Percentiles rank a stretch among this genome's conserved stretches.
phyloP scores from a whole-genome alignment of 2,888 invertebrate species.

The Clepsis dumicolana region DNA sequence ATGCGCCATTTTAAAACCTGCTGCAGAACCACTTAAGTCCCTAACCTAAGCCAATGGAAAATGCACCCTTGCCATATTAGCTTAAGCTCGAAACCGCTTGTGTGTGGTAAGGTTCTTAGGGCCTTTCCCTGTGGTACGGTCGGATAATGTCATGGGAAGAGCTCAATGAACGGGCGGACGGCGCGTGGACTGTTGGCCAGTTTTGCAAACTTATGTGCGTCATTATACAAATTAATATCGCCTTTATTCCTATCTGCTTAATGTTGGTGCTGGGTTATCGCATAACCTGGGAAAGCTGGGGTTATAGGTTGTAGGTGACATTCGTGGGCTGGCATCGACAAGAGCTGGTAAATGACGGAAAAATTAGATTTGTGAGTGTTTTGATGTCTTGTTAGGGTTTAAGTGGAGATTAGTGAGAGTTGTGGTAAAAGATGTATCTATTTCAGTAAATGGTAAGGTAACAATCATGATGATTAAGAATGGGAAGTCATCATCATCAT shows the following conservation, averaged over 20 bases:
- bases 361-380: constrained; percentile 23
- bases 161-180: constrained; percentile 85
- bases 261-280: constrained; percentile 47
- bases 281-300: constrained; percentile 48
- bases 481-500: too few species aligned
- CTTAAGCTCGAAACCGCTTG: constrained; percentile 44
- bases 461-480: too few species aligned
- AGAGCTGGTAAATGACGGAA: constrained; percentile 59
- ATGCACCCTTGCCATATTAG: background rate
- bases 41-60: constrained; percentile 22
- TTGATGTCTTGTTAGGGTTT: constrained; percentile 11
- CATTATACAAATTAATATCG: constrained; percentile 59
- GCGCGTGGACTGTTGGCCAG: constrained; percentile 82
- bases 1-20: constrained; percentile 75
- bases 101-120: constrained; percentile 50
- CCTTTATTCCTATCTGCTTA: constrained; percentile 55
- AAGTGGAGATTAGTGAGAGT: constrained; percentile 14
- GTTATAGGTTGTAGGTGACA: constrained; percentile 56
- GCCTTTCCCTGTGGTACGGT: constrained; percentile 53
- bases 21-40: constrained; percentile 54
- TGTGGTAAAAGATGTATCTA: too few species aligned
- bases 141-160: constrained; percentile 86
- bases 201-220: constrained; percentile 63
- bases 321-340: constrained; percentile 65
- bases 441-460: background rate